Conservation (phyloP, 2,113 vertebrate genomes). For the Neomonachus schauinslandi region DNA sequence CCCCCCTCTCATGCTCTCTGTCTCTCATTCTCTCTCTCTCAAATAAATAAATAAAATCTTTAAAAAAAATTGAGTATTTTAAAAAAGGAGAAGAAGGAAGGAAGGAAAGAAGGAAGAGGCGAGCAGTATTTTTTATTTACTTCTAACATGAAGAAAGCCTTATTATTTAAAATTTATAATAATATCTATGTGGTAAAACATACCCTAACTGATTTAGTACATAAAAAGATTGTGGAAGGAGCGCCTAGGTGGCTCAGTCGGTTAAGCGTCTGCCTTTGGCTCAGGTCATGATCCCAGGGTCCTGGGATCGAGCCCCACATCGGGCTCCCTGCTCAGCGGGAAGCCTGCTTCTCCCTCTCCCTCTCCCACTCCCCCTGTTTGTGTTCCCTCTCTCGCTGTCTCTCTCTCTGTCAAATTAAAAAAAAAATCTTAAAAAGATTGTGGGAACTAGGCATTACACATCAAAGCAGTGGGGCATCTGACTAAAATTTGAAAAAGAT, state of each 20-base stretch:
- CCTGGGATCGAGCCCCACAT: too few relatives aligned
- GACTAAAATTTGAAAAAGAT: conserved; percentile 47
- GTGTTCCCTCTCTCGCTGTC: too few relatives aligned
- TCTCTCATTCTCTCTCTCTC: too few relatives aligned
- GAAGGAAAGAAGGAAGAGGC: background rate
- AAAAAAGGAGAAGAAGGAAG: background rate
- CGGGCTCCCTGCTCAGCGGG: too few relatives aligned
- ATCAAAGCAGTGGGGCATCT: conserved; percentile 21
- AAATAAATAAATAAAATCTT: too few relatives aligned
- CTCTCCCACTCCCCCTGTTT: too few relatives aligned
- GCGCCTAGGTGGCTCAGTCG: too few relatives aligned
- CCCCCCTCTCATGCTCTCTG: too few relatives aligned
- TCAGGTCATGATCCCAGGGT: too few relatives aligned
- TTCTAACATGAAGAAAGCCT: background rate
- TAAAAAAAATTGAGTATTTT: background rate
- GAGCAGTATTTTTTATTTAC: background rate
- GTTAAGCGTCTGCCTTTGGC: too few relatives aligned
- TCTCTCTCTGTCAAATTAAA: too few relatives aligned
- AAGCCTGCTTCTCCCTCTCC: too few relatives aligned
- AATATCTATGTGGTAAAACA: conserved; percentile 40
- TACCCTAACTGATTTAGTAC: background rate
- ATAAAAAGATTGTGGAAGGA: conserved; percentile 8
- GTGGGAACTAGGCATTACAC: background rate
- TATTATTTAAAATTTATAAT: conserved; percentile 42
- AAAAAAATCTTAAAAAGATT: background rate